Base-by-base conservation (phyloP, 2,797 vertebrate species). In the Heterohyrax brucei region DNA sequence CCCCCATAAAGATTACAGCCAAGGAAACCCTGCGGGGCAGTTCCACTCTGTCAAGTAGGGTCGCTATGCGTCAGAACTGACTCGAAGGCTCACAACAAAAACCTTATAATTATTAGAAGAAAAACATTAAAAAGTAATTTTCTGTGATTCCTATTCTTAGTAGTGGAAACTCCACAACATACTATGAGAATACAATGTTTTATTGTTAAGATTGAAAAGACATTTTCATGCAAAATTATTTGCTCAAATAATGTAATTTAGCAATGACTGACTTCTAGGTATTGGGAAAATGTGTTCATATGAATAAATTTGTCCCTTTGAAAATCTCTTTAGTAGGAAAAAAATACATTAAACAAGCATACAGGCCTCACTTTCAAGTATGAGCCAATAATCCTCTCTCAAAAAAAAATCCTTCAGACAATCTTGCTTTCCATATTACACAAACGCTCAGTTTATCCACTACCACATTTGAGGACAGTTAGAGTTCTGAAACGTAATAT, bases 161-260 rank as follows among this genome's bases (percentile, higher is more conserved):
- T 30, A 62, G 12, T 48, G 24, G 8, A 21, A 86, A 79, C 50
- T 87, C 64, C n/a, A 70, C 19, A 86, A 88, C 16, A 82, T n/a
- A 87, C 19, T 26, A 61, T 16, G 16, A 91, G 48, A 93, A 70
- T 12, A 50, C 70, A 61, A 77, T 82, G 90, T 83, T 68, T 96
- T 66, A 94, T 72, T 64, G 83, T 33, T 92, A 76, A 66, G 77
- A 72, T 19, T 83, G 56, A 95, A 93, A 4, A 89, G 87, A 88
- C 5, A 44, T 56, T 76, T 91, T 91, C n/a, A 70, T 3, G 56
- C 18, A 91, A 93, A 85, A 59, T 90, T 26, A 44, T 94, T 93
- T 91, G 80, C 46, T 70, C 26, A 62, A 86, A 90, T 83, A 95
- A 70, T 21, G 1, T 70, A 88, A 70, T 28, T 80, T 82, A 77